Base-by-base conservation (phyloP, 2,888 invertebrate genomes). In the Linnaemya tessellans region DNA sequence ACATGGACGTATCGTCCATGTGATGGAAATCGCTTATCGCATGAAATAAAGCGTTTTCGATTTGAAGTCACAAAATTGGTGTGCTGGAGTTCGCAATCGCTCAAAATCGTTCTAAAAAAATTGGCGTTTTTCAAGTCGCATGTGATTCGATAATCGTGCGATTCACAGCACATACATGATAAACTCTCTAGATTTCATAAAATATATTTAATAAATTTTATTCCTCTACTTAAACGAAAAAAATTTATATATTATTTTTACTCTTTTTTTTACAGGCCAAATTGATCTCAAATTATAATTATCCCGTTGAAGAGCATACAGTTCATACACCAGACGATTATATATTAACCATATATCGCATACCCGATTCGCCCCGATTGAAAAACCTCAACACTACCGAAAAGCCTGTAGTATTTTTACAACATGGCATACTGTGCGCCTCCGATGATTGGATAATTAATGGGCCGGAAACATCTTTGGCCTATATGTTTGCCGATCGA, bases 401-500 rank as follows among this genome's bases (percentile, higher is more conserved):
- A 60, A 89, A 87, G 67, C 91, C 91, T 0, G 90, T 91, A 3
- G 94, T 95, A 0, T 94, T 96, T 67, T 82, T 96, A 30, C 94
- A 95, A 93, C 96, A 96, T 88, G 96, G 97, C 0, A 92, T 98
- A 0, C 90, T 97, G 1, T 94, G 94, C 30, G 95, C 95, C 13
- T 95, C 97, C 0, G 94, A 95, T 10, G 95, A 95, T 89, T 97
- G 95, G 94, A 93, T 97, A 4, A 91, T 96, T 56, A 95, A 95
- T 91, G 95, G 95, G 0, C 95, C 95, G 0, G 94, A 94, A 49
- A 93, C 94, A 0, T 94, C 94, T 3, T 83, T 92, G 38, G 91
- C 91, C 0, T 92, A 91, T 65, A 89, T 92, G 86, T 89, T 96
- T 25, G 95, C 95, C 1, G 95, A 96, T 88, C 93, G 93, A 86